A percentile compares a stretch with the other conserved stretches of the same genome.
phyloP scores from a whole-genome alignment of 2,797 vertebrate genomes.

The Micrastur ruficollis region DNA sequence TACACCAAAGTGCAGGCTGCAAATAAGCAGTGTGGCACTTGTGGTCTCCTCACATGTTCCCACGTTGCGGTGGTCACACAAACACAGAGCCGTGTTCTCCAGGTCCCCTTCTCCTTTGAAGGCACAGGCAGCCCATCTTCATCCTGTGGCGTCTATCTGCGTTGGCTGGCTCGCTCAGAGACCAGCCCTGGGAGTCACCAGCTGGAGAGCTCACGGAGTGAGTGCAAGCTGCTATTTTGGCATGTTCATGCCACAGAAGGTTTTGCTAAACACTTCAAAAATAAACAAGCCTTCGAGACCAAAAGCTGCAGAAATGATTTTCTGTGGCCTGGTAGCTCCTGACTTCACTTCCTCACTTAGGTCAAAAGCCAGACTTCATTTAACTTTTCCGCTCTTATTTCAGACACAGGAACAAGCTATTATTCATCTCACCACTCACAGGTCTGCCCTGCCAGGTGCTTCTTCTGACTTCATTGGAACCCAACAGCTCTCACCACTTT shows the following conservation, averaged over 20 bases:
- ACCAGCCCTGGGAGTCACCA: background rate
- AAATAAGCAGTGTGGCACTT: background rate
- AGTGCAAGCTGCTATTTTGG: constrained; percentile 55
- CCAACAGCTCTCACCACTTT: background rate
- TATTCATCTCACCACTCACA: background rate
- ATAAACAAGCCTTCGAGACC: constrained; percentile 52
- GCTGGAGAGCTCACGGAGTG: background rate
- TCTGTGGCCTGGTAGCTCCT: constrained; percentile 53
- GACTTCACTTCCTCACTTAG: constrained; percentile 61
- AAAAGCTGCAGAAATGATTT: constrained; percentile 54
- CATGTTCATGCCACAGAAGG: constrained; percentile 9
- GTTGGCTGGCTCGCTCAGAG: background rate
- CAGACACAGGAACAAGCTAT: constrained; percentile 22
- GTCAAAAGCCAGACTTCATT: constrained; percentile 57
- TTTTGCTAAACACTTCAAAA: constrained; percentile 50
- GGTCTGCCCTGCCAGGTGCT: constrained; percentile 7
- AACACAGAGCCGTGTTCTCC: background rate
- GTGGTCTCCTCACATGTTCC: background rate
- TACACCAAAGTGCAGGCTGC: background rate
- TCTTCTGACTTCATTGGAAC: background rate
- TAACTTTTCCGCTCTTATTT: constrained; percentile 34
- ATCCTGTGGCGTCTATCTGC: background rate
- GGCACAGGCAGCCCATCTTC: background rate
- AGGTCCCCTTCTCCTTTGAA: background rate
- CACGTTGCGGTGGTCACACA: background rate